Evolutionary conservation across 2,888 invertebrate species (phyloP).

Genomic region (Glaucopsyche alexis): DNA sequence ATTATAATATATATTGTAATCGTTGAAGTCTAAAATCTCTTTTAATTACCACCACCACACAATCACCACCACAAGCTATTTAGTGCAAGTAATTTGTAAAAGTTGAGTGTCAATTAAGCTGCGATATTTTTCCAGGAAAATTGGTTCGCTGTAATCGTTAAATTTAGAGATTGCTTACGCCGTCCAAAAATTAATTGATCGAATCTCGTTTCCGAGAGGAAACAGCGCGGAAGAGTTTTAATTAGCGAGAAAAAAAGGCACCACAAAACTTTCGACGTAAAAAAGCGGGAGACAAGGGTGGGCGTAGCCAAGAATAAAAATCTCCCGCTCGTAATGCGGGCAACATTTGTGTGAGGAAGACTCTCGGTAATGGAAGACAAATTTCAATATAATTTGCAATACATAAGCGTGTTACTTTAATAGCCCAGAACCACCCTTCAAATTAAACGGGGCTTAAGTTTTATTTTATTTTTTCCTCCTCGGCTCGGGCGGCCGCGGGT

Average conservation of each 20-base stretch:
- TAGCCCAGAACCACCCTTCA: constrained; percentile 81
- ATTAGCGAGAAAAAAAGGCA: constrained; percentile 77
- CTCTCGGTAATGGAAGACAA: constrained; percentile 80
- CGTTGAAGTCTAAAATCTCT: neutral
- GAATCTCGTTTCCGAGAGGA: constrained; percentile 76
- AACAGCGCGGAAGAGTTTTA: constrained; percentile 80
- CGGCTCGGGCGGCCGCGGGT: constrained; percentile 52
- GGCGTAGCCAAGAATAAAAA: constrained; percentile 74
- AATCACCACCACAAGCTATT: neutral
- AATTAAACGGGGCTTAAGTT: constrained; percentile 81
- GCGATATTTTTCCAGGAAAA: constrained; percentile 56
- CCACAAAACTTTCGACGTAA: constrained; percentile 76
- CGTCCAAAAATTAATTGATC: constrained; percentile 79
- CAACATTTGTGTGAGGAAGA: constrained; percentile 80
- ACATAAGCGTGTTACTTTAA: constrained; percentile 82
- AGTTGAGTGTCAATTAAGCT: constrained; percentile 11
- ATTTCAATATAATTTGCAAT: constrained; percentile 82
- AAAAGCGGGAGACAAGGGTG: constrained; percentile 77
- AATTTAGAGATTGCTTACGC: constrained; percentile 74
- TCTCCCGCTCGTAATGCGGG: constrained; percentile 78
- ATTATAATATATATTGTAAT: too few species aligned
- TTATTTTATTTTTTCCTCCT: constrained; percentile 78
- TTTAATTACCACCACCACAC: neutral
- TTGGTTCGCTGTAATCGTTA: constrained; percentile 70
- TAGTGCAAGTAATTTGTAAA: neutral